Percentiles rank a stretch among this genome's conserved stretches.
These are phyloP conservation scores for Dendrolimus pini DNA, from an alignment of 2,888 invertebrate genomes.

Conservation along the genomic window DNA sequence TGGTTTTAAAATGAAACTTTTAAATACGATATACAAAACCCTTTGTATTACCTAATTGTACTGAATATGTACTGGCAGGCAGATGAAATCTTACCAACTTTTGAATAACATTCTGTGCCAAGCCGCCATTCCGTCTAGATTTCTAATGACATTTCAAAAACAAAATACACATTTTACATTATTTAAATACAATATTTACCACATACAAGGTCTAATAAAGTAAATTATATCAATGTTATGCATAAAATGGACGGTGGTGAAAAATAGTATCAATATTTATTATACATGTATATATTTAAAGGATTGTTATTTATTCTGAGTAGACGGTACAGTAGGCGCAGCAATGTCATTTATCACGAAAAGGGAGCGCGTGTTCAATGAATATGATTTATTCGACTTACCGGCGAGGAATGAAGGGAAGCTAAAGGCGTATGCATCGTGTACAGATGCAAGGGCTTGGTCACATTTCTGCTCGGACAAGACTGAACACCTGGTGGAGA, in stretches of 20 bases:
- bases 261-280: conserved; percentile 34
- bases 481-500: conserved; percentile 74
- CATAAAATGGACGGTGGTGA: conserved; percentile 56
- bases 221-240: conserved; percentile 43
- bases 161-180: conserved; percentile 40
- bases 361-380: conserved; percentile 64
- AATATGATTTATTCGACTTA: conserved; percentile 59
- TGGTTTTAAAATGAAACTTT: not conserved
- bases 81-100: conserved; percentile 1
- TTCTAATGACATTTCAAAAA: conserved; percentile 59
- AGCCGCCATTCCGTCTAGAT: conserved; percentile 49
- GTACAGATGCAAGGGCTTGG: conserved; percentile 77
- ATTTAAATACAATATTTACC: conserved; percentile 44
- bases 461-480: conserved; percentile 72
- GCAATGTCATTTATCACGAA: conserved; percentile 69
- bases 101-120: conserved; percentile 50
- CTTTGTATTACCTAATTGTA: too few species aligned
- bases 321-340: conserved; percentile 27
- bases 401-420: conserved; percentile 72
- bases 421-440: conserved; percentile 73
- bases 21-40: conserved; percentile 12
- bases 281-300: conserved; percentile 39
- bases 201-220: conserved; percentile 35
- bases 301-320: conserved; percentile 37
- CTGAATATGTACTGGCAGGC: too few species aligned